These are phyloP conservation scores for Lontra canadensis DNA, from an alignment of 2,113 vertebrate species.

Conservation along the genomic window DNA sequence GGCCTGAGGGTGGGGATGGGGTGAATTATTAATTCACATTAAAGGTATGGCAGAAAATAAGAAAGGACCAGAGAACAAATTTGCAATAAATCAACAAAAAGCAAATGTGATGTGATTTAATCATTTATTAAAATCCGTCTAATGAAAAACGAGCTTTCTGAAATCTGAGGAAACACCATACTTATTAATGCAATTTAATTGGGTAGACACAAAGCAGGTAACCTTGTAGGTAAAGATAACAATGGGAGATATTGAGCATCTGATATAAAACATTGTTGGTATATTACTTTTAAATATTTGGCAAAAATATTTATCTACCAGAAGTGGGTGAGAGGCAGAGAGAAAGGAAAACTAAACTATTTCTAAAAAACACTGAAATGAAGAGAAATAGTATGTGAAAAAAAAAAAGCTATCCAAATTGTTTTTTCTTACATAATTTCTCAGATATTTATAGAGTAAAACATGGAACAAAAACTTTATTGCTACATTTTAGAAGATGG, in stretches of 20 bases:
- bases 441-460: not conserved
- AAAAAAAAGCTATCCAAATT: not conserved
- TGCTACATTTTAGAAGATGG: not conserved
- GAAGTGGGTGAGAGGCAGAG: not conserved
- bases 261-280: not conserved
- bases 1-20: rapidly evolving
- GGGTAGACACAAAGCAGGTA: not conserved
- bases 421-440: not conserved
- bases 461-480: not conserved
- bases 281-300: not conserved
- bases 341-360: not conserved
- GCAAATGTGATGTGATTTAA: not conserved
- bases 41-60: not conserved
- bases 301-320: not conserved
- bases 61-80: not conserved
- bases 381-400: not conserved
- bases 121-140: not conserved
- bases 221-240: not conserved
- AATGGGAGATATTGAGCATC: not conserved
- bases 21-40: not conserved
- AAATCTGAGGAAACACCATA: not conserved
- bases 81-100: not conserved
- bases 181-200: not conserved
- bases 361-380: not conserved
- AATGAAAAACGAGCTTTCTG: not conserved